Conservation (phyloP, 2,888 invertebrate genomes). For the Pristionchus arcanus region DNA sequence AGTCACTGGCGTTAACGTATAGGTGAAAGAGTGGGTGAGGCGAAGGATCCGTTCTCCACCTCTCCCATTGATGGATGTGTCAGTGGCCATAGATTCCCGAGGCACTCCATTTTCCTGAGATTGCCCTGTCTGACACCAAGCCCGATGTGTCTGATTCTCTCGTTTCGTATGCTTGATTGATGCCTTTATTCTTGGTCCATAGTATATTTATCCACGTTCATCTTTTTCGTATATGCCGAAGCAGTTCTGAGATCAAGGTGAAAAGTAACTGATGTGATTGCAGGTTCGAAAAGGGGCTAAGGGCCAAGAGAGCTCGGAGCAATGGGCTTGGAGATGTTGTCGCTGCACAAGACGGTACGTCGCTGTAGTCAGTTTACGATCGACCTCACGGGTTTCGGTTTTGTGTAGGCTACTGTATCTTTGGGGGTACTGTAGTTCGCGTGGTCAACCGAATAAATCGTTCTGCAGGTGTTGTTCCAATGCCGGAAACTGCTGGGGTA, state of each 20-base stretch:
- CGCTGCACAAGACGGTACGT: slow-evolving; percentile 65
- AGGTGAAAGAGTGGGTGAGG: too few relatives aligned
- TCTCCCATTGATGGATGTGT: neutral
- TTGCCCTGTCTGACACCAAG: neutral
- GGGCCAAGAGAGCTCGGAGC: neutral
- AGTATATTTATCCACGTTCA: neutral
- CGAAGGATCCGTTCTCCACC: neutral
- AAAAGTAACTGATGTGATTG: too few relatives aligned
- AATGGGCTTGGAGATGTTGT: slow-evolving; percentile 73
- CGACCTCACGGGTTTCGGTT: too few relatives aligned
- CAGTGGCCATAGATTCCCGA: neutral
- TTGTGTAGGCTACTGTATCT: too few relatives aligned
- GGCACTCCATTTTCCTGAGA: neutral
- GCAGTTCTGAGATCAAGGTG: too few relatives aligned
- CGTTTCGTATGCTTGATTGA: too few relatives aligned
- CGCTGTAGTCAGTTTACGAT: neutral
- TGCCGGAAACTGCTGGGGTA: neutral
- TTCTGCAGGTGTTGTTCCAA: neutral
- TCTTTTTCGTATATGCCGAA: neutral
- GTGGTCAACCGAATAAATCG: too few relatives aligned
- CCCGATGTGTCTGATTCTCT: too few relatives aligned
- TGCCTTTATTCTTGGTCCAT: too few relatives aligned
- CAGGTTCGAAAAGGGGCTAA: neutral
- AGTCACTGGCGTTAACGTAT: too few relatives aligned
- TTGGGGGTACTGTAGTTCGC: neutral